Evolutionary conservation across 2,113 vertebrate species (phyloP).

Genomic region (Chaenocephalus aceratus): DNA sequence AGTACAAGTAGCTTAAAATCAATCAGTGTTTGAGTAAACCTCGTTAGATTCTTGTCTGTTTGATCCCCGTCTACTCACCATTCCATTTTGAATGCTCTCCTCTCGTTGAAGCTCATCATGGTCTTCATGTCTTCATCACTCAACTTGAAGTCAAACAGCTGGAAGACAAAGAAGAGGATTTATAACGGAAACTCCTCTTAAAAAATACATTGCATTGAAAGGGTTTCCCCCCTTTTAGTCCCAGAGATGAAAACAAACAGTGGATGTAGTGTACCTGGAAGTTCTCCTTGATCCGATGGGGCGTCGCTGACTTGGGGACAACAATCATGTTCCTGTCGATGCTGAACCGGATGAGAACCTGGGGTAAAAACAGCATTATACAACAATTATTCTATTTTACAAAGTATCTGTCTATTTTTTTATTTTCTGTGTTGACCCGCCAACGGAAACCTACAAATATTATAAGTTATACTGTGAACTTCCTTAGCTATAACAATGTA

Average conservation of each 20-base stretch:
- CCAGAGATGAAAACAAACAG: neutral
- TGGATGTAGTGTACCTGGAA: conserved; percentile 80
- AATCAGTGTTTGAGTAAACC: too few species aligned
- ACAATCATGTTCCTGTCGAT: conserved; percentile 90
- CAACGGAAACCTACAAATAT: too few species aligned
- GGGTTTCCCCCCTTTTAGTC: too few species aligned
- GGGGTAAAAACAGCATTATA: neutral
- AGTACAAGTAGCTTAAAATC: too few species aligned
- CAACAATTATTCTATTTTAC: neutral
- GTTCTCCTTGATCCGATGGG: conserved; percentile 88
- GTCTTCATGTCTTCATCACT: conserved; percentile 86
- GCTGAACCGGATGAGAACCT: conserved; percentile 92
- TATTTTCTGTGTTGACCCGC: too few species aligned
- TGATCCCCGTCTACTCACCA: conserved; percentile 78
- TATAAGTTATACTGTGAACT: too few species aligned
- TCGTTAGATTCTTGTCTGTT: too few species aligned
- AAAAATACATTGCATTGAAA: neutral
- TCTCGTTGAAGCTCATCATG: conserved; percentile 85
- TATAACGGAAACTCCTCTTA: neutral
- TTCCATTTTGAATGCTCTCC: conserved; percentile 83
- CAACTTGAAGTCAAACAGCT: conserved; percentile 93
- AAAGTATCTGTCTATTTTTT: neutral
- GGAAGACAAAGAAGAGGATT: neutral
- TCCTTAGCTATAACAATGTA: too few species aligned
- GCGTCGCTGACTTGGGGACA: conserved; percentile 89